These are phyloP conservation scores for Diorhabda carinulata DNA, from an alignment of 1,140 invertebrate genomes.

Conservation along the genomic window DNA sequence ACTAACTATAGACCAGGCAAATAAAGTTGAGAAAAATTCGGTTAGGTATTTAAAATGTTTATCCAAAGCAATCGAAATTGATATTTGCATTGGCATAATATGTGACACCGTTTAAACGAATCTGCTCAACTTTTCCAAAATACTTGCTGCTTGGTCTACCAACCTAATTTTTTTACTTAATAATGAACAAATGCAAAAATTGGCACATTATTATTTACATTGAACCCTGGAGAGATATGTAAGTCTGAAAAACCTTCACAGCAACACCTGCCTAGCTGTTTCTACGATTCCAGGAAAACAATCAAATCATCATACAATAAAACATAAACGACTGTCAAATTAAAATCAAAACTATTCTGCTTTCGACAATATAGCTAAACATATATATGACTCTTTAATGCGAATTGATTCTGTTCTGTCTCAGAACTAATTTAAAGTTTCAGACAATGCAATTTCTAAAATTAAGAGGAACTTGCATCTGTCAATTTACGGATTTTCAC, in stretches of 20 bases:
- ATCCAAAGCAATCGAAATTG: conserved; percentile 5
- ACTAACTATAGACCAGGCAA: conserved; percentile 11
- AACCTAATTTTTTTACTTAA: conserved; percentile 33
- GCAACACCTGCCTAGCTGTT: conserved; percentile 22
- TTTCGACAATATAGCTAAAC: too few species aligned
- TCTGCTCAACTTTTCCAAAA: conserved; percentile 18
- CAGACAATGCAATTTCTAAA: too few species aligned
- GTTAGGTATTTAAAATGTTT: not conserved
- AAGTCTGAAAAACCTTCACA: conserved; percentile 25
- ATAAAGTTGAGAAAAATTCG: not conserved
- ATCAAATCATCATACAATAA: conserved; percentile 22
- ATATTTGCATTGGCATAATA: not conserved
- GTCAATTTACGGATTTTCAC: too few species aligned
- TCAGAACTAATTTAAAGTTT: too few species aligned
- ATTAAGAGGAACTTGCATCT: too few species aligned
- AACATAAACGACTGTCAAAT: conserved; percentile 12
- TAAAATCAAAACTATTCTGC: conserved; percentile 16
- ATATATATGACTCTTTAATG: too few species aligned
- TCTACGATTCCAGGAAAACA: not conserved
- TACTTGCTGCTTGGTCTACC: conserved; percentile 17
- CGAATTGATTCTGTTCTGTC: too few species aligned
- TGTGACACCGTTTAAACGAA: not conserved
- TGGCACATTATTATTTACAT: conserved; percentile 48
- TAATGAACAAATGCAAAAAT: conserved; percentile 41
- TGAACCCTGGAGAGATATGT: conserved; percentile 50